phyloP scores from a whole-genome alignment of 2,113 vertebrate genomes.

The Conger conger region DNA sequence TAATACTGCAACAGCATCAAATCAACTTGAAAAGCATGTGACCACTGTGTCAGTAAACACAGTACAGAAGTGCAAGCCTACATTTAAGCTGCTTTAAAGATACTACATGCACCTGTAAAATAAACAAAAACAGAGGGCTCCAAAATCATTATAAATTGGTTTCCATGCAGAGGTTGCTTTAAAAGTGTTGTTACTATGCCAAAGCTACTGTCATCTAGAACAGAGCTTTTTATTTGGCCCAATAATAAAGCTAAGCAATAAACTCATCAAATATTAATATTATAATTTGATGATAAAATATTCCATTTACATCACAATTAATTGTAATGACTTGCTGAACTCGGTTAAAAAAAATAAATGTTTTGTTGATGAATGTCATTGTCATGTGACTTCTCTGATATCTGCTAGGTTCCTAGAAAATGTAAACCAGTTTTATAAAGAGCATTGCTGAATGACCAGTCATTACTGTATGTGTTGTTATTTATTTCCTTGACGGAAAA shows the following conservation, averaged over 20 bases:
- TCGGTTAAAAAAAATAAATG: background rate
- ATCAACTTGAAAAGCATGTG: background rate
- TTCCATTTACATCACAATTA: background rate
- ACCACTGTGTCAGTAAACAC: background rate
- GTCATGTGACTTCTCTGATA: slow-evolving; percentile 5
- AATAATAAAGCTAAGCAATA: no score
- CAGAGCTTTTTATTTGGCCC: no score
- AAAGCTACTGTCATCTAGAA: background rate
- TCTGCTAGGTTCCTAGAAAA: slow-evolving; percentile 17
- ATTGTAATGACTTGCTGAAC: background rate
- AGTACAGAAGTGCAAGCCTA: background rate
- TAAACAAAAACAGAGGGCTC: background rate
- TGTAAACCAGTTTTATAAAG: background rate
- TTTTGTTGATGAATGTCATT: background rate
- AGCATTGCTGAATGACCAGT: no score
- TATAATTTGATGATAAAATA: background rate
- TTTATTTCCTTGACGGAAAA: slow-evolving; percentile 15
- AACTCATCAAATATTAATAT: background rate
- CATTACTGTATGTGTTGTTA: no score
- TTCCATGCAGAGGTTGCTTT: background rate
- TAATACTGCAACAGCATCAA: background rate
- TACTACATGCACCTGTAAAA: background rate
- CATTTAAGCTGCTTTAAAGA: background rate
- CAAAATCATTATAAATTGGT: background rate
- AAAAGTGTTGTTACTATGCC: background rate